phyloP scores from a whole-genome alignment of 2,113 vertebrate species.

The Herpetotheres cachinnans region DNA sequence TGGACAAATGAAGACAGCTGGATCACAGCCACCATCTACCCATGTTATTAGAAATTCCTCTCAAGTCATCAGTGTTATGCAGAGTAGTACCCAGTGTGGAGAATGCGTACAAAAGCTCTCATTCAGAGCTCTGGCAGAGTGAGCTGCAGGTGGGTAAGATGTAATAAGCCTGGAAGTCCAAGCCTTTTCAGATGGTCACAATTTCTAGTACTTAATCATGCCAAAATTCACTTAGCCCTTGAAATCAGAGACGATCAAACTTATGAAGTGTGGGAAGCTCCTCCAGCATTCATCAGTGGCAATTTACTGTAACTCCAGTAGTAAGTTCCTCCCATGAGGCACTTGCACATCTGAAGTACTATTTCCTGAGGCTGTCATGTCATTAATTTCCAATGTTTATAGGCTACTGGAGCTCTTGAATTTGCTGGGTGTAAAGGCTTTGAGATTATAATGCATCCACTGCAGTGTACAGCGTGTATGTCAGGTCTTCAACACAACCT shows the following conservation, averaged over 20 bases:
- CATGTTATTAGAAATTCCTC: not conserved
- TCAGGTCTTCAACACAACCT: not conserved
- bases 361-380: slow-evolving; percentile 23
- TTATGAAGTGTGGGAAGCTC: slow-evolving; percentile 22
- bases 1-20: not conserved
- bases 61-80: not conserved
- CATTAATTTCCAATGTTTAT: slow-evolving; percentile 43
- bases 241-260: not conserved
- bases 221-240: slow-evolving; percentile 3
- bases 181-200: not conserved
- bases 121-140: not conserved
- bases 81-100: not conserved
- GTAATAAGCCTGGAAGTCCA: not conserved
- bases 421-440: not conserved
- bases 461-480: not conserved
- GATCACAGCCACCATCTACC: not conserved
- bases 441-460: not conserved
- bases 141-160: not conserved
- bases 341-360: not conserved
- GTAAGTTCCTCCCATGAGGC: slow-evolving; percentile 44
- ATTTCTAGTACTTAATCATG: not conserved
- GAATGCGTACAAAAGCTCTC: not conserved
- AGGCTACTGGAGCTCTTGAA: not conserved
- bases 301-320: slow-evolving; percentile 54
- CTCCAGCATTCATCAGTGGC: slow-evolving; percentile 2